Evolutionary conservation across 2,113 vertebrate genomes (phyloP).

Genomic region (Mystacornis crossleyi): DNA sequence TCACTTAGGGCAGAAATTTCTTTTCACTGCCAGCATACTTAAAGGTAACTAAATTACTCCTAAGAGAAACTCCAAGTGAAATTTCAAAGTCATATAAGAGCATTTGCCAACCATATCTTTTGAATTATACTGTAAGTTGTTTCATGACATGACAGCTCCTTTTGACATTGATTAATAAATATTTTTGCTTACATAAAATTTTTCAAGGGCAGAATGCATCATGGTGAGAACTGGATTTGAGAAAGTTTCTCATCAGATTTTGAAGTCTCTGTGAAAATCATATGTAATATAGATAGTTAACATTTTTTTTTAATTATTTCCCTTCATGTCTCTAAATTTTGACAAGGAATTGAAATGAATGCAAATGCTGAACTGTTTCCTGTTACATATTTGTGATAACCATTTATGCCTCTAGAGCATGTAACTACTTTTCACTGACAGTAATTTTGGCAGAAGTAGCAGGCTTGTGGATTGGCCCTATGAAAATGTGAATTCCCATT

Average conservation of each 20-base stretch:
- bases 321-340: not conserved
- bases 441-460: not conserved
- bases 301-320: not conserved
- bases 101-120: not conserved
- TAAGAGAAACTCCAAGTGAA: not conserved
- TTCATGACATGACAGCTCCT: not conserved
- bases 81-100: not conserved
- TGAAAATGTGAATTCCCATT: not conserved
- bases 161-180: not conserved
- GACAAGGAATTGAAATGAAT: not conserved
- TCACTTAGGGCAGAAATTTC: not conserved
- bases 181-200: not conserved
- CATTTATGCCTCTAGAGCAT: not conserved
- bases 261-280: not conserved
- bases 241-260: not conserved
- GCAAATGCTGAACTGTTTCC: not conserved
- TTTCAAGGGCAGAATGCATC: not conserved
- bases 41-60: not conserved
- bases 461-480: not conserved
- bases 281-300: not conserved
- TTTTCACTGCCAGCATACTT: not conserved
- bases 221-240: not conserved
- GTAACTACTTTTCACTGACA: not conserved
- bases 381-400: not conserved
- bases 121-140: not conserved